Base-by-base conservation (phyloP, 92 coral and sea anemone genomes). In the Virgularia gustaviana region DNA sequence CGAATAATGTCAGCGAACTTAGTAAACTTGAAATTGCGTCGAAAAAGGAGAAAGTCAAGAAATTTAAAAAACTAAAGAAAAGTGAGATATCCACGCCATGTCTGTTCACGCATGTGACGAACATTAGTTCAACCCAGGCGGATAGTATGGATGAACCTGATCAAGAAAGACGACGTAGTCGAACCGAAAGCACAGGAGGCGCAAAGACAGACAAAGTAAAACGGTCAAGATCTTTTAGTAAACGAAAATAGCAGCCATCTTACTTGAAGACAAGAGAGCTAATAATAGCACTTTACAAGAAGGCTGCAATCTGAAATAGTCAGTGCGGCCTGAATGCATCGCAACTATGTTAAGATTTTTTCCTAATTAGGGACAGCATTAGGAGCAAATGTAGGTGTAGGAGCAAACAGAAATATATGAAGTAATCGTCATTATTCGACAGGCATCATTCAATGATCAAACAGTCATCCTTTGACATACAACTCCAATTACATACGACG, bases 31-130 rank as follows among this genome's bases (percentile, higher is more conserved):
- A 80, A 6, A 59, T 61, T 8, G 54, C 76, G 34, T 76, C 79
- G 3, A 70, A 79, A 61, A 84, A 83, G 45, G 96, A 87, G 60
- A 83, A 82, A 25, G 72, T 80, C 8, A 91, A 84, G 68, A 91
- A 91, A 71, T 88, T 88, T 60, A 87, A 91, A 4, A 92, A 92
- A 66, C 83, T 92, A 53, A 92, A 92, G 84, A 92, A 92, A 72
- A 88, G 85, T 34, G 98, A 92, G 78, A 92, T 92, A 41, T 92
- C 98, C 7, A 92, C 89, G 31, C 98, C 98, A 25, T 92, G 98
- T 82, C 85, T 92, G 29, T 92, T 92, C 63, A 92, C 96, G 44
- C 98, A 92, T 78, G 98, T 92, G 9, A 92, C 98, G 1, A 92
- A 95, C 74, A 92, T 92, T n/a, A 92, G 96, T 8, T 75, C 90